Evolutionary conservation across 2,113 vertebrate genomes (phyloP).

Genomic region (Sinosuthora webbiana): DNA sequence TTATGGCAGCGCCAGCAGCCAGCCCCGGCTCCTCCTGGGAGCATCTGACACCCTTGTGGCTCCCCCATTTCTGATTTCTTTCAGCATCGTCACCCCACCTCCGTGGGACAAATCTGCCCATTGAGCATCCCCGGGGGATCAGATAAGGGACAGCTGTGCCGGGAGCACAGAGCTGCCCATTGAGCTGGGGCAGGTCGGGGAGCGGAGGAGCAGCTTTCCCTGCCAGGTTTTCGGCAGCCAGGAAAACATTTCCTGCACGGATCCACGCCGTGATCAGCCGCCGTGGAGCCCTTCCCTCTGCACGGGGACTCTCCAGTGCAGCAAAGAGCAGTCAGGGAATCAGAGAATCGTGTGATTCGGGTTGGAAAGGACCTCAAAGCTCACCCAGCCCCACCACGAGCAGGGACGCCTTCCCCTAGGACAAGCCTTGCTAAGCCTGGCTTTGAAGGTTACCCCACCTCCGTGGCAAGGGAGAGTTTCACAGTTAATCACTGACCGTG

Average conservation of each 20-base stretch:
- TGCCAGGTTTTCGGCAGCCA: not conserved
- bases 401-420: not conserved
- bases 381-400: not conserved
- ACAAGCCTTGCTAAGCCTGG: not conserved
- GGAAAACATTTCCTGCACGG: not conserved
- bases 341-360: not conserved
- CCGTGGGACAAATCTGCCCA: not conserved
- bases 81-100: too few species aligned
- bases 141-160: not conserved
- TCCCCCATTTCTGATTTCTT: not conserved
- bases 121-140: not conserved
- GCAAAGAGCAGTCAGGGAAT: not conserved
- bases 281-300: not conserved
- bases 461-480: not conserved
- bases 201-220: not conserved
- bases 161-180: constrained; percentile 8
- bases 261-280: not conserved
- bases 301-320: accelerated
- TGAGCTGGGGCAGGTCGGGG: not conserved
- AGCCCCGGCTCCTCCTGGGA: not conserved
- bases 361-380: not conserved
- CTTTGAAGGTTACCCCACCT: not conserved
- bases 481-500: not conserved
- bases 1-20: not conserved
- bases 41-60: constrained; percentile 24